phyloP scores from a whole-genome alignment of 2,888 invertebrate species.

The Eumerus sabulonum region DNA sequence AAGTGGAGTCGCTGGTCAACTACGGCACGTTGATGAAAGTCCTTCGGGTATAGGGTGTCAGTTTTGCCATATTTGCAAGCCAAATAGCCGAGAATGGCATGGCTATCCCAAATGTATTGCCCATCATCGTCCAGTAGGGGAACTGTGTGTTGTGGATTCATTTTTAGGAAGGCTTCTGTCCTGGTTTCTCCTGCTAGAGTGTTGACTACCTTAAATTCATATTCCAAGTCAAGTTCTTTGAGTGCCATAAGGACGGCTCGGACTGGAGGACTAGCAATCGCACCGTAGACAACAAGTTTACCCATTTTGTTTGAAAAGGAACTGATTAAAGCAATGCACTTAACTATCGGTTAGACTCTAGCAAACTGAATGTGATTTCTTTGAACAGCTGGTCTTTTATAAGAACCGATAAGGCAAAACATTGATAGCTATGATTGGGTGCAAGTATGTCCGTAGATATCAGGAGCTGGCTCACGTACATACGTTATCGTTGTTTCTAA shows the following conservation, averaged over 20 bases:
- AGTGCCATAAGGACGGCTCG: constrained; percentile 72
- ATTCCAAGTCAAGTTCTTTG: constrained; percentile 71
- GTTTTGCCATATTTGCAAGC: constrained; percentile 78
- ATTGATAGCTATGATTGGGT: too few relatives aligned
- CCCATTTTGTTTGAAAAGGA: constrained; percentile 69
- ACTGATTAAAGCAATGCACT: constrained; percentile 12
- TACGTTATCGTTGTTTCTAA: too few relatives aligned
- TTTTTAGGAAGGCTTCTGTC: constrained; percentile 70
- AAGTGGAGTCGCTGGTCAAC: constrained; percentile 75
- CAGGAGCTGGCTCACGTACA: too few relatives aligned
- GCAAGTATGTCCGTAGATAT: too few relatives aligned
- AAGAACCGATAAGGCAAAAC: neutral
- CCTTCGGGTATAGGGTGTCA: constrained; percentile 72
- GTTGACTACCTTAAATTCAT: constrained; percentile 69
- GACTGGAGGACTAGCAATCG: constrained; percentile 72
- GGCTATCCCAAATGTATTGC: constrained; percentile 76
- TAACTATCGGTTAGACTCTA: constrained; percentile 3
- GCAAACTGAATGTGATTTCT: constrained; percentile 12
- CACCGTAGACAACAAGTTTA: constrained; percentile 73
- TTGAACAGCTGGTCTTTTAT: neutral
- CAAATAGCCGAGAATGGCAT: constrained; percentile 80
- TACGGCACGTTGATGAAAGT: constrained; percentile 70
- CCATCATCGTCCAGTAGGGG: constrained; percentile 74
- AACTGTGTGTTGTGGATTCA: constrained; percentile 81
- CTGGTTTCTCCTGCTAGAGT: constrained; percentile 71